Base-by-base conservation (phyloP, 2,888 invertebrate species). In the Mimachlamys varia region DNA sequence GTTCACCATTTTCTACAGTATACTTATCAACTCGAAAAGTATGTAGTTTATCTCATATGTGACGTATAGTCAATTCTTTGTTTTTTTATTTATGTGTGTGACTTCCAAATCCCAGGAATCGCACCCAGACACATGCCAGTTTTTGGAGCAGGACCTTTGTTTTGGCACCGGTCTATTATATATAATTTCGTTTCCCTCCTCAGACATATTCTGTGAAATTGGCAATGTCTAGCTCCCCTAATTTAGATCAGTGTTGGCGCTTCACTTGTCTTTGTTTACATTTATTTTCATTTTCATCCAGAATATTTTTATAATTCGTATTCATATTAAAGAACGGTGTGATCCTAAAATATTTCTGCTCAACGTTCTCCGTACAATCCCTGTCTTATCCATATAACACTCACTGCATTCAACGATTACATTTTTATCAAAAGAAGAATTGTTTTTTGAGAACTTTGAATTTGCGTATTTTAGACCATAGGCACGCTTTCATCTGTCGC, bases 131-230 rank as follows among this genome's bases (percentile, higher is more conserved):
- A 53, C 58, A 19, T 33, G 76, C 76, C 76, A 76, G 76, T 76
- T 27, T 76, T 76, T 76, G 76, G 76, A 76, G 33, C 76, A 76
- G 33, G 7, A 76, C 76, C 76, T 76, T 22, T 19, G 12, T 76
- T 27, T 12, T 76, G 76, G 76, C 76, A 76, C 33, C 27, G 33
- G 12, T 76, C 76, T 33, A 10, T 33, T 33, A 33, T 76, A 10
- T 76, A 76, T 76, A 76, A 76, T 76, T 76, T 76, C 58, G 58
- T 58, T n/a, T 58, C 58, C 3, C 76, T 76, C 76, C 33, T 33
- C 76, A 33, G 76, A 58, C 58, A n/a, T 58, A 58, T 58, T 76
- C 76, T 76, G 76, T 76, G 7, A 76, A 33, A 76, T 76, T 76
- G 58, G 58, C 58, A 58, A 58, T 58, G 76, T 76, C 76, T 76